Evolutionary conservation across 2,113 vertebrate species (phyloP).

Genomic region (Sarotherodon lohbergeri): DNA sequence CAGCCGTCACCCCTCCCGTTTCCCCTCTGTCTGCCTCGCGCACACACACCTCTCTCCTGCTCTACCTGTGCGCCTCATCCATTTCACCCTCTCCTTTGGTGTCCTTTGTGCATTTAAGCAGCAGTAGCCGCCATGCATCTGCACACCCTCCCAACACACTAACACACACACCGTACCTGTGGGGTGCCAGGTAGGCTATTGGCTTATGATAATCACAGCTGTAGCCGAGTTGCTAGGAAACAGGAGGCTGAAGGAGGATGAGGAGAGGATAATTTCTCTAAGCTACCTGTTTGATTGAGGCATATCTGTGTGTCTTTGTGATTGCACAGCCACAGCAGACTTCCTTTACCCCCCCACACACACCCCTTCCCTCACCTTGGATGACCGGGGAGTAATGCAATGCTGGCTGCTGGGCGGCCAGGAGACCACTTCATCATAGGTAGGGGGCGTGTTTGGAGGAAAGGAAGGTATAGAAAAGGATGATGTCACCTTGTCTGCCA

Average conservation of each 20-base stretch:
- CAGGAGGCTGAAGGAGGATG: slow-evolving; percentile 35
- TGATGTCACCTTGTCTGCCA: slow-evolving; percentile 69
- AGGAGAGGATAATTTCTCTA: slow-evolving; percentile 25
- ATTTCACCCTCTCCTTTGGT: background rate
- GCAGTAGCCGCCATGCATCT: slow-evolving; percentile 7
- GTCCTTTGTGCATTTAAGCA: background rate
- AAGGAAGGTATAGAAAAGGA: slow-evolving; percentile 54
- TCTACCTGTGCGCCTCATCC: slow-evolving; percentile 1
- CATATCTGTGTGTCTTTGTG: background rate
- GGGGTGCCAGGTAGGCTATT: slow-evolving; percentile 52
- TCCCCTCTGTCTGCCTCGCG: background rate
- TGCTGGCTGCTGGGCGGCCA: background rate
- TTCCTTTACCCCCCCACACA: background rate
- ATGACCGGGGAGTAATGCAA: background rate
- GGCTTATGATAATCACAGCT: slow-evolving; percentile 47
- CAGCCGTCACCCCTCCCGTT: background rate
- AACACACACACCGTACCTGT: slow-evolving; percentile 26
- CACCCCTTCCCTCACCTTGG: background rate
- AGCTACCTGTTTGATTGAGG: slow-evolving; percentile 64
- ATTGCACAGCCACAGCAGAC: background rate
- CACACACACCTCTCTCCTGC: background rate
- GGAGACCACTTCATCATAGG: slow-evolving; percentile 44
- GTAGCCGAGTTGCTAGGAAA: slow-evolving; percentile 59
- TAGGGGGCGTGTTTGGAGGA: background rate
- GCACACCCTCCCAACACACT: background rate